A percentile compares a stretch with the other conserved stretches of the same genome.
These are phyloP conservation scores for Mormyrus proboscirostris DNA, from an alignment of 2,797 vertebrate species.

Conservation along the genomic window DNA sequence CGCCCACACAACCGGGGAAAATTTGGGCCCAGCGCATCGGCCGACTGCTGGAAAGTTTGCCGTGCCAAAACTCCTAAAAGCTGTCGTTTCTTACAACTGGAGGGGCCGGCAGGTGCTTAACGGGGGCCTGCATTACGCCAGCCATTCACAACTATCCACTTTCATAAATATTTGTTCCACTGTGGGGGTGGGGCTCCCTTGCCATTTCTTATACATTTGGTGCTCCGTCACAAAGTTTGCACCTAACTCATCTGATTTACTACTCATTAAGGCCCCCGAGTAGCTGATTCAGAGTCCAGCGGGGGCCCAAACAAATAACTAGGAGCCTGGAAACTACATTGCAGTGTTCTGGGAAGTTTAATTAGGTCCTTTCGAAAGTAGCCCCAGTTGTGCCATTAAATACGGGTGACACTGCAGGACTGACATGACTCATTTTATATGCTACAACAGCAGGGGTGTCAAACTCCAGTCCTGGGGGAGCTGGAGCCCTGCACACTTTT, in stretches of 20 bases:
- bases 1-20: conserved; percentile 35
- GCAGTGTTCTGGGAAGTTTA: background rate
- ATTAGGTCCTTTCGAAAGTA: background rate
- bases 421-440: background rate
- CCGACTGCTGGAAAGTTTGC: background rate
- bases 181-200: background rate
- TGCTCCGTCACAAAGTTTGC: background rate
- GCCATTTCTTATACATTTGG: background rate
- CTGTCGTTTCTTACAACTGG: background rate
- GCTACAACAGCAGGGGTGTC: background rate
- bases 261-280: background rate
- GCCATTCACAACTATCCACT: background rate
- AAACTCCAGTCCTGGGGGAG: background rate
- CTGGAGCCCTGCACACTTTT: background rate
- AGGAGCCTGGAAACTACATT: background rate
- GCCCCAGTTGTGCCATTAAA: background rate
- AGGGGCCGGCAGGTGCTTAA: background rate
- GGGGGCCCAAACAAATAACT: background rate
- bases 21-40: background rate
- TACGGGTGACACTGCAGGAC: background rate
- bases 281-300: background rate
- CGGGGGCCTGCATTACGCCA: background rate
- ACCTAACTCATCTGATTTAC: background rate
- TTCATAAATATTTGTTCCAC: background rate
- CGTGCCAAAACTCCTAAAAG: background rate